These are phyloP conservation scores for Dolichopus griseipennis DNA, from an alignment of 2,888 invertebrate genomes.

Conservation along the genomic window DNA sequence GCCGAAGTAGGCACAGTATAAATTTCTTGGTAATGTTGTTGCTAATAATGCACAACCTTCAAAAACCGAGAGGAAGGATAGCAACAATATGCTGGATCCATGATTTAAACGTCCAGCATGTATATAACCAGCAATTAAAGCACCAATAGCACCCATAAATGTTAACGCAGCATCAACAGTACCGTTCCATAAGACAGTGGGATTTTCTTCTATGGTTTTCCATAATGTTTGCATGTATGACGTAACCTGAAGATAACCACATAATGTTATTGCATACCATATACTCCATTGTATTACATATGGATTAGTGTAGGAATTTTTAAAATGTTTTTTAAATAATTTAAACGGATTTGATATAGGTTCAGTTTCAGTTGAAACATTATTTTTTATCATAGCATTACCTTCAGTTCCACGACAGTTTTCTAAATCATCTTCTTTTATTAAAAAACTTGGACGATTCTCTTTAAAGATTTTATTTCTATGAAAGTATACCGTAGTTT, in stretches of 20 bases:
- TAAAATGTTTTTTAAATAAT: slow-evolving; percentile 52
- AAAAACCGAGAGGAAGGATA: slow-evolving; percentile 46
- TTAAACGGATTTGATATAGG: slow-evolving; percentile 24
- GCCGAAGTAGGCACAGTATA: slow-evolving; percentile 63
- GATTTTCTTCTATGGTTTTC: slow-evolving; percentile 46
- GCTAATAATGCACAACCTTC: slow-evolving; percentile 51
- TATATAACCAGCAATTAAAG: slow-evolving; percentile 48
- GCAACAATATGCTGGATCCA: slow-evolving; percentile 42
- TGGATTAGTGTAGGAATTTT: slow-evolving; percentile 50
- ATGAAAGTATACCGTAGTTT: slow-evolving; percentile 59
- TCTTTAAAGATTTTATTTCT: slow-evolving; percentile 21
- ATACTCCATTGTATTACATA: slow-evolving; percentile 64
- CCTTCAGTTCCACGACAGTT: slow-evolving; percentile 7
- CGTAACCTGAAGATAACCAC: slow-evolving; percentile 61
- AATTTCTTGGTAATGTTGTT: slow-evolving; percentile 49
- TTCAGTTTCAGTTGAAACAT: slow-evolving; percentile 13
- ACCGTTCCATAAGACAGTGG: slow-evolving; percentile 54
- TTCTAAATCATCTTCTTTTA: slow-evolving; percentile 9
- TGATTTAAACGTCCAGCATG: slow-evolving; percentile 35
- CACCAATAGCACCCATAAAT: slow-evolving; percentile 55
- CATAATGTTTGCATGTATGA: slow-evolving; percentile 67
- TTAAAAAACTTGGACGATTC: neutral
- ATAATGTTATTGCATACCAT: slow-evolving; percentile 67
- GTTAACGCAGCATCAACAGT: slow-evolving; percentile 72
- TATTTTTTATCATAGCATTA: neutral